Base-by-base conservation (phyloP, 2,888 invertebrate genomes). In the Octonoba sinensis region DNA sequence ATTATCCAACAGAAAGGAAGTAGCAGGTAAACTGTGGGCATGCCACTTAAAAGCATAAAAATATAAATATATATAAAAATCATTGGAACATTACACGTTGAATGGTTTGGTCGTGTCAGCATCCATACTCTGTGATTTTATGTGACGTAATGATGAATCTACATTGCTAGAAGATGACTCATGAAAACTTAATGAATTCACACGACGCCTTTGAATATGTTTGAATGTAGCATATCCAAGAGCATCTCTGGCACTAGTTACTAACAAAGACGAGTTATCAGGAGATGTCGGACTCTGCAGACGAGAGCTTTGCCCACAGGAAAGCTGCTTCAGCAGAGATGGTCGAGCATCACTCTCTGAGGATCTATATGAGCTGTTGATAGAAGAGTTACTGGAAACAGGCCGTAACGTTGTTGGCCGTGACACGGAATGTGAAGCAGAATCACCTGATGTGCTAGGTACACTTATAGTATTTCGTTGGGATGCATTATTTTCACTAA, bases 391-490 rank as follows among this genome's bases (percentile, higher is more conserved):
- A 88, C 95, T 96, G 22, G 95, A 94, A 87, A 96, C 95, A 1
- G 96, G 96, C 89, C 95, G 96, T 36, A 96, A 91, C 65, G 94
- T 93, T 86, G 93, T 92, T 85, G 93, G 91, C 88, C 93, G 91
- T 85, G 94, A 94, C 85, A 93, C 44, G 82, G 85, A 81, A 83
- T 82, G 86, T 83, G 8, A 84, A 18, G 24, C 44, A 18, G 94
- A 94, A 88, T 95, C 95, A 86, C 93, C 93, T 76, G 94, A 95
- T 88, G 94, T 93, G 6, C 3, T 36, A 24, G 95, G 93, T 57
- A 94, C 95, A 83, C 94, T 94, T 0, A 94, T 56, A 86, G 91
- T 91, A 88, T 88, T 91, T 47, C 44, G n/a, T 83, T 86, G 87
- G 92, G 85, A 56, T 36, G 69, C 83, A 11, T 69, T 65, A 71